Base-by-base conservation (phyloP, 2,888 invertebrate genomes). In the Emmelina monodactyla region DNA sequence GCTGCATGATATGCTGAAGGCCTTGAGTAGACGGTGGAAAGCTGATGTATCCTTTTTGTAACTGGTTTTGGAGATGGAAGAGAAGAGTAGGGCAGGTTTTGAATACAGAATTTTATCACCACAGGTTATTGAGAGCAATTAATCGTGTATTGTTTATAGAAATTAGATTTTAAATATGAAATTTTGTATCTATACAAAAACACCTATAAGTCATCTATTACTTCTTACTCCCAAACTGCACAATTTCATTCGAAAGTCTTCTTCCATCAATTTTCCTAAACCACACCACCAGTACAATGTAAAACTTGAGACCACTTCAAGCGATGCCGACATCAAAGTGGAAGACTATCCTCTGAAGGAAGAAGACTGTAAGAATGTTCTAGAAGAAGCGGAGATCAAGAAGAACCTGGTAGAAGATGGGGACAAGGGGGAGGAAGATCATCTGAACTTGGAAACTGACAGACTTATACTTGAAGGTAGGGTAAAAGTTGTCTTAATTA, bases 21-120 rank as follows among this genome's bases (percentile, higher is more conserved):
- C 86, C 37, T 82, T 97, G 43, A 85, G 87, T 49, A 82, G 82
- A 40, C 85, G 92, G 49, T 97, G 96, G 96, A n/a, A n/a, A n/a
- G 40, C 37, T 2, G 32, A 35, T 1, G 88, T 88, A 86, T 84
- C 83, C 84, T 85, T 84, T 63, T 15, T 28, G 31, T 19, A 6
- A 19, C 19, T 19, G 9, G 19, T 19, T 6, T 19, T 9, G 9
- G 9, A 19, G 19, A 5, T 9, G 19, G 19, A 19, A 19, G n/a
- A n/a, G n/a, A n/a, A n/a, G n/a, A n/a, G n/a, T n/a, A n/a, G n/a
- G n/a, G n/a, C n/a, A n/a, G n/a, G n/a, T n/a, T n/a, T n/a, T n/a
- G n/a, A n/a, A n/a, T n/a, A n/a, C n/a, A n/a, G n/a, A n/a, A n/a
- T n/a, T n/a, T n/a, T n/a, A n/a, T n/a, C n/a, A n/a, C n/a, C n/a